Conservation (phyloP, 2,888 invertebrate genomes). For the Uloborus plumipes region DNA sequence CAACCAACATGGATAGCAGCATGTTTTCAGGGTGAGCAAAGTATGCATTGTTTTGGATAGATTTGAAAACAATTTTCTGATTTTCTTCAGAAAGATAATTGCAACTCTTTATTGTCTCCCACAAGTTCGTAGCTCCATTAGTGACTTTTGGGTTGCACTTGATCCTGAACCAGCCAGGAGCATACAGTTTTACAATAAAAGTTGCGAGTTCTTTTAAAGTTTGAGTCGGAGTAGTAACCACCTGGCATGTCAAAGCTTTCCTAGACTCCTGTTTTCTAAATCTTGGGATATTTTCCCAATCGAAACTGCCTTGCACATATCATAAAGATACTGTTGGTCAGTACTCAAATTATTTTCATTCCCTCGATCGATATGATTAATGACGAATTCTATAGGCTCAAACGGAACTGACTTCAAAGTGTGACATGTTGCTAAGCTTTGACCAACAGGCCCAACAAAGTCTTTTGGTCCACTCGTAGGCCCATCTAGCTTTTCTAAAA, state of each 20-base stretch:
- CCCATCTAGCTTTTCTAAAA: too few species aligned
- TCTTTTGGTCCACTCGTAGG: too few species aligned
- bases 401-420: not conserved
- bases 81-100: too few species aligned
- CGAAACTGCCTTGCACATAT: too few species aligned
- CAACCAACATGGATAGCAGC: conserved; percentile 1
- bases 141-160: not conserved
- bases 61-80: not conserved
- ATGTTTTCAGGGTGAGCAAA: conserved; percentile 2
- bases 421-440: not conserved
- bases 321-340: too few species aligned
- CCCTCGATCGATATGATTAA: not conserved
- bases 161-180: conserved; percentile 9
- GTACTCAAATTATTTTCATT: too few species aligned
- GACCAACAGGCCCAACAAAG: not conserved
- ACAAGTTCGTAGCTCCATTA: not conserved
- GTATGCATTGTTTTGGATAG: not conserved
- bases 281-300: too few species aligned
- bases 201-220: not conserved
- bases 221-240: not conserved
- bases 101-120: too few species aligned
- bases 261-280: too few species aligned
- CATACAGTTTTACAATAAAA: conserved; percentile 8
- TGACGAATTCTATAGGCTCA: not conserved
- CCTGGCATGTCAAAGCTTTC: not conserved